Conservation (phyloP, 2,888 invertebrate genomes). For the Drosophila acutilabella region DNA sequence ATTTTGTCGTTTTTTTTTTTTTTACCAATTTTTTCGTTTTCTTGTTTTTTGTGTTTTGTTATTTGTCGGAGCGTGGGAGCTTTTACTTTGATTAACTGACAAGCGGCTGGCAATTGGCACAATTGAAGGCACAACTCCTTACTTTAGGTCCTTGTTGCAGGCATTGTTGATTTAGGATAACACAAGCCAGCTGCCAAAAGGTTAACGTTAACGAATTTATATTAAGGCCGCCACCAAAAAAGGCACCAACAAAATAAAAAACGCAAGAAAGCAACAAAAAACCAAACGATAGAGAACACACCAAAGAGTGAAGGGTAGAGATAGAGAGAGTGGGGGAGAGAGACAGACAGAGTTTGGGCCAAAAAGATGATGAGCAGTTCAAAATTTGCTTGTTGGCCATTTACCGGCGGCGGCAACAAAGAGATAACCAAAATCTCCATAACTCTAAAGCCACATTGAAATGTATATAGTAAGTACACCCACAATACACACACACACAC, state of each 20-base stretch:
- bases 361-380: constrained; percentile 64
- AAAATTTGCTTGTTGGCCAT: constrained; percentile 68
- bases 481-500: constrained; percentile 10
- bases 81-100: constrained; percentile 80
- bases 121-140: constrained; percentile 62
- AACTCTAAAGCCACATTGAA: constrained; percentile 61
- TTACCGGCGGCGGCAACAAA: constrained; percentile 57
- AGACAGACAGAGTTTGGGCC: background rate
- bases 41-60: constrained; percentile 28
- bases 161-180: constrained; percentile 78
- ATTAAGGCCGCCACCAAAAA: constrained; percentile 44
- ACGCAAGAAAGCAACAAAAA: constrained; percentile 38
- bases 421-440: constrained; percentile 59
- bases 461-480: constrained; percentile 31
- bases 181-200: constrained; percentile 67
- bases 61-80: constrained; percentile 44
- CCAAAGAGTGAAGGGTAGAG: background rate
- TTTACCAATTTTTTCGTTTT: background rate
- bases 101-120: constrained; percentile 78
- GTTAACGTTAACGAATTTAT: constrained; percentile 77
- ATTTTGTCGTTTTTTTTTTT: constrained; percentile 40
- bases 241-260: constrained; percentile 18
- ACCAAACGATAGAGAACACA: constrained; percentile 1
- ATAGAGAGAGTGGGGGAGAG: background rate
- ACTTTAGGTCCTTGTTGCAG: constrained; percentile 45